Base-by-base conservation (phyloP, 2,888 invertebrate genomes). In the Drosophila peninsularis region DNA sequence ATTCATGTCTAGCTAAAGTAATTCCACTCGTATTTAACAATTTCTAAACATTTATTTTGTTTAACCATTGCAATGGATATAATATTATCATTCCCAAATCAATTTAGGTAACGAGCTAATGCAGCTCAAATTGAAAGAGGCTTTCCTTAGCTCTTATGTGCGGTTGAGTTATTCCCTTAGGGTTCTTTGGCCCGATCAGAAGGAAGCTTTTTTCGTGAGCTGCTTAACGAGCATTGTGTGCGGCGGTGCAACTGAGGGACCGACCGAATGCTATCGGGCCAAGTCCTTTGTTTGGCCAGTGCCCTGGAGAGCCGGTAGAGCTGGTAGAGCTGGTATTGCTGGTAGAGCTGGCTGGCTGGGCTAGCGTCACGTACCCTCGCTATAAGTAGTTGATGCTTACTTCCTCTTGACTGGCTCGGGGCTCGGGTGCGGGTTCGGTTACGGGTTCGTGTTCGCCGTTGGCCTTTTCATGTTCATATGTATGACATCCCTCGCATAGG, bases 361-460 rank as follows among this genome's bases (percentile, higher is more conserved):
- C 53, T 58, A 61, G 36, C 42, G 53, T 61, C 63, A 55, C 62
- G 58, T 69, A 55, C 66, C 67, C 44, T 53, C 69, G 49, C 49
- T 49, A 56, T 75, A 69, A 82, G 88, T 78, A 84, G 85, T 75
- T 71, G 82, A 68, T 76, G 80, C 88, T 82, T 85, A 84, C 85
- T 82, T 88, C 82, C 82, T 69, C 88, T 82, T 63, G 79, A 71
- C 61, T 82, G 82, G 66, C 69, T 73, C 60, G 52, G 56, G 77
- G 27, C 17, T 61, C 44, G 27, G 42, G 30, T 1, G 34, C 14
- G 21, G 39, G n/a, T 24, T 30, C 41, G 32, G 53, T 3, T 19
- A 10, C 30, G 60, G 42, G 30, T 47, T 65, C 49, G 45, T 62
- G 55, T 62, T 50, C 19, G 41, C 24, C 44, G 84, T 63, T 86